These are phyloP conservation scores for Synaphobranchus kaupii DNA, from an alignment of 2,797 vertebrate genomes.

Conservation along the genomic window DNA sequence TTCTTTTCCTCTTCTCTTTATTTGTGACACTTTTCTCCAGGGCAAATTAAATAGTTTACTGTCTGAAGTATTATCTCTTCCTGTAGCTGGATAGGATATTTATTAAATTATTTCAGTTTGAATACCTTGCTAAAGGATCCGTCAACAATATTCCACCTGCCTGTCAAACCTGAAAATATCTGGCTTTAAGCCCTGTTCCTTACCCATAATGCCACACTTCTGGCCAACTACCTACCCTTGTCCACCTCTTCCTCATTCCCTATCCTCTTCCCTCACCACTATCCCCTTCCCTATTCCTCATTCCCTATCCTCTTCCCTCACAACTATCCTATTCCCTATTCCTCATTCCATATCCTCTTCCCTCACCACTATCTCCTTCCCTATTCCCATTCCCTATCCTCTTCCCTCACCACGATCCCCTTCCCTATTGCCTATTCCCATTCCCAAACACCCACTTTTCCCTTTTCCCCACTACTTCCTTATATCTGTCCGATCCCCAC, in stretches of 20 bases:
- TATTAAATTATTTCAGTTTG: neutral
- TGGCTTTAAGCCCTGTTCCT: neutral
- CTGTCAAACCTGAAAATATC: neutral
- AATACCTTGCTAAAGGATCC: neutral
- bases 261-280: neutral
- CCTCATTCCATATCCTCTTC: neutral
- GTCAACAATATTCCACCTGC: too few species aligned
- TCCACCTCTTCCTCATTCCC: constrained; percentile 37
- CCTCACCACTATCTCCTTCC: neutral
- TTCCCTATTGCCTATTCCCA: constrained; percentile 39
- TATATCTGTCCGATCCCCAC: constrained; percentile 25
- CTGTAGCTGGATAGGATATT: neutral
- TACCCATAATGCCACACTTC: neutral
- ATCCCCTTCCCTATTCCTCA: neutral
- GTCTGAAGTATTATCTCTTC: too few species aligned
- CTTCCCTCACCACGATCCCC: constrained; percentile 22
- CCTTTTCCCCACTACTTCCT: constrained; percentile 31
- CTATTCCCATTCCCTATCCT: neutral
- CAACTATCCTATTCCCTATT: neutral
- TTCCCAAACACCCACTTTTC: constrained; percentile 47
- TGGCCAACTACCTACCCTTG: constrained; percentile 16
- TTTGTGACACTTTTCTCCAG: neutral
- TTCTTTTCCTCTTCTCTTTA: neutral
- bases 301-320: too few species aligned
- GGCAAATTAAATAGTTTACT: neutral